Percentiles rank a stretch among this genome's conserved stretches.
Conservation (phyloP, 2,888 invertebrate genomes). For the Cetonia aurata region DNA sequence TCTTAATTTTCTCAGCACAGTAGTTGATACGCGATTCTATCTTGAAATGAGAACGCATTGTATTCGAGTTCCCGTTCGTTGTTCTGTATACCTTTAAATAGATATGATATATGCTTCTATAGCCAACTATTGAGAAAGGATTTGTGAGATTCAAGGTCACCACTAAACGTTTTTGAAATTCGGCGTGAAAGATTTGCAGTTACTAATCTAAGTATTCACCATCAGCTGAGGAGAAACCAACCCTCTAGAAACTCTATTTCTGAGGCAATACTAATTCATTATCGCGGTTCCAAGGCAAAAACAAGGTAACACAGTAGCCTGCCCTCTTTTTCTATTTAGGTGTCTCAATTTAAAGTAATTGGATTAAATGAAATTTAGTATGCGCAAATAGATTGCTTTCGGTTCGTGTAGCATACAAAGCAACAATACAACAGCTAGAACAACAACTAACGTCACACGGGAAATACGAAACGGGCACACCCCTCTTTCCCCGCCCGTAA, state of each 20-base stretch:
- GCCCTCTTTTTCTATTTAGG: background rate
- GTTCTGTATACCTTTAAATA: too few relatives aligned
- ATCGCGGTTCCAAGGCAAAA: background rate
- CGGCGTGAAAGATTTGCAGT: too few relatives aligned
- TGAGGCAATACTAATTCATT: background rate
- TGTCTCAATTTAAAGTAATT: conserved; percentile 22
- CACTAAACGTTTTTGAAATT: too few relatives aligned
- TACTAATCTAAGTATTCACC: background rate
- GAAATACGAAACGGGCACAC: background rate
- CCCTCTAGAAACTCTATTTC: background rate
- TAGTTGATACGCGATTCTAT: too few relatives aligned
- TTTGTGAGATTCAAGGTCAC: too few relatives aligned
- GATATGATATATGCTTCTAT: too few relatives aligned
- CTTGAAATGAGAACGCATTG: too few relatives aligned
- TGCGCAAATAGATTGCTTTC: conserved; percentile 22
- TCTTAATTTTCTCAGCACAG: too few relatives aligned
- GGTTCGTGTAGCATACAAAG: background rate
- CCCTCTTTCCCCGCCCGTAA: too few relatives aligned
- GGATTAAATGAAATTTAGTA: conserved; percentile 30
- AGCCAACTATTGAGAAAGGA: too few relatives aligned
- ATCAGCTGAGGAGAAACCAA: background rate
- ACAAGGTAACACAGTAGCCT: background rate
- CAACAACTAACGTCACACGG: background rate
- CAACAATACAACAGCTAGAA: background rate
- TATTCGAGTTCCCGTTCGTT: too few relatives aligned